Conservation (phyloP, 1,140 invertebrate species). For the Cherax destructor region DNA sequence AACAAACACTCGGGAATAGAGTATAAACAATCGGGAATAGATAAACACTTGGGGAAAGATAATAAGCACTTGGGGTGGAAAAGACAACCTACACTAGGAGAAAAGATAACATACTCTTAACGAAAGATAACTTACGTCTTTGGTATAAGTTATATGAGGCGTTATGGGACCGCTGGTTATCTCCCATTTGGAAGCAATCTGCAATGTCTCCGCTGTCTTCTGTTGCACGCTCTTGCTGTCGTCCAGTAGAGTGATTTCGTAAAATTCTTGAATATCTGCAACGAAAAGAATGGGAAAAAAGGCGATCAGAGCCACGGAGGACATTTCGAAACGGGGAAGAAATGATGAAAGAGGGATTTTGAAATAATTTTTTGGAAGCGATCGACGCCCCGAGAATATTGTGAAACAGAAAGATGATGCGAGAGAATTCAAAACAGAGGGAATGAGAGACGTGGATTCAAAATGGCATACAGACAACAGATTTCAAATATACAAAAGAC, state of each 20-base stretch:
- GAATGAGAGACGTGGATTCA: too few species aligned
- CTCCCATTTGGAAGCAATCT: constrained; percentile 97
- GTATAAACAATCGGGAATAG: too few species aligned
- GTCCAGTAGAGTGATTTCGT: constrained; percentile 96
- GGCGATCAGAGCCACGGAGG: not conserved
- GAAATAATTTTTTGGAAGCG: not conserved
- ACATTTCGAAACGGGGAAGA: not conserved
- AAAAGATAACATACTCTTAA: too few species aligned
- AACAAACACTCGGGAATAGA: too few species aligned
- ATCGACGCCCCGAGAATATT: not conserved
- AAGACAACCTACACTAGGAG: too few species aligned
- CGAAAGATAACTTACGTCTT: constrained; percentile 71
- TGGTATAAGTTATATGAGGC: constrained; percentile 75
- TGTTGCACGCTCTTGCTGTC: constrained; percentile 95
- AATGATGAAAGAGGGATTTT: not conserved
- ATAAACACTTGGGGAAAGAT: too few species aligned
- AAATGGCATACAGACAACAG: too few species aligned
- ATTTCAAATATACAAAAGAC: too few species aligned
- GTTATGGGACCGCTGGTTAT: constrained; percentile 80
- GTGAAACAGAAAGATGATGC: not conserved
- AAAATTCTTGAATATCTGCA: constrained; percentile 99
- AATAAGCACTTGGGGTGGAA: too few species aligned
- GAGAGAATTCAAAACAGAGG: too few species aligned
- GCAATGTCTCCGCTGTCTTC: constrained; percentile 95
- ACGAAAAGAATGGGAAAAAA: constrained; percentile 72